Conservation (phyloP, 2,888 invertebrate species). For the Mactromeris polynyma region DNA sequence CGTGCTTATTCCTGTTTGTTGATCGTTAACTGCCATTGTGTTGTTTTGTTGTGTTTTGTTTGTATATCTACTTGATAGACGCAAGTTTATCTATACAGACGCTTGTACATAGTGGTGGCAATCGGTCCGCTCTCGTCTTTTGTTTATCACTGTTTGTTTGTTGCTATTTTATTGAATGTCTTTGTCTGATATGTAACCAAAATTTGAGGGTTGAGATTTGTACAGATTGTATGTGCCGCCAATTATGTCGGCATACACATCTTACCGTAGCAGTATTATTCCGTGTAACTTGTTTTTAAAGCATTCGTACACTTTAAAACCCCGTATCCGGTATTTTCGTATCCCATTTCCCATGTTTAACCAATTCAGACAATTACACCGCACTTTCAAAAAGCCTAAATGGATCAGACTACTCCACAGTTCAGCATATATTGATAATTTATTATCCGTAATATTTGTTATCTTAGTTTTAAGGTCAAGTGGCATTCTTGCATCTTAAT, state of each 20-base stretch:
- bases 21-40: slow-evolving; percentile 6
- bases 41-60: background rate
- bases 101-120: background rate
- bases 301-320: background rate
- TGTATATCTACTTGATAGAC: too few relatives aligned
- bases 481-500: too few relatives aligned
- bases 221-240: background rate
- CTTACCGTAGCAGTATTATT: slow-evolving; percentile 21
- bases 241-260: background rate
- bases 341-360: background rate
- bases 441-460: too few relatives aligned
- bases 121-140: background rate
- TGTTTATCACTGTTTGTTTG: background rate
- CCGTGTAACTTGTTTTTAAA: slow-evolving; percentile 1
- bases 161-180: background rate
- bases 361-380: background rate
- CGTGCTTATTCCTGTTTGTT: background rate
- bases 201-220: background rate
- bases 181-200: background rate
- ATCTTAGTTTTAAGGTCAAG: too few relatives aligned
- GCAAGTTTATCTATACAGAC: background rate
- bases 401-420: too few relatives aligned
- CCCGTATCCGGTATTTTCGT: background rate
- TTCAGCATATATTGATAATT: too few relatives aligned
- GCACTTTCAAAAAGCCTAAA: too few relatives aligned